Conservation (phyloP, 2,888 invertebrate species). For the Habrosyne pyritoides region DNA sequence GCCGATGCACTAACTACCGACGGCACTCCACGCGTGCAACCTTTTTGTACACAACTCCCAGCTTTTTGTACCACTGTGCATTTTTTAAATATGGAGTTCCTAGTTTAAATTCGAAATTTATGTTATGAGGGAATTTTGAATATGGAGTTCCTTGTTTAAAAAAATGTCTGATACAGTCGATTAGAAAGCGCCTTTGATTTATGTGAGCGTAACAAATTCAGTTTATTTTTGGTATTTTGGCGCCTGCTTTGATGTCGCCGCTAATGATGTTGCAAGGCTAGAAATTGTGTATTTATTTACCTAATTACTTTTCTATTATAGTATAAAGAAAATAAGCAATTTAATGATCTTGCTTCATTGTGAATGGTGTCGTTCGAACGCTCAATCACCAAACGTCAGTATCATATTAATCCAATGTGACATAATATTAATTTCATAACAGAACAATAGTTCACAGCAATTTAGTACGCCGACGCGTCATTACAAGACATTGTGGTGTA, state of each 20-base stretch:
- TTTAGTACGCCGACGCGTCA: conserved; percentile 45
- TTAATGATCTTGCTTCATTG: background rate
- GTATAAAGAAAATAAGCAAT: background rate
- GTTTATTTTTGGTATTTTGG: conserved; percentile 55
- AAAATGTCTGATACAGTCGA: conserved; percentile 29
- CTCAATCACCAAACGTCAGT: conserved; percentile 1
- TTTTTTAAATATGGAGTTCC: conserved; percentile 35
- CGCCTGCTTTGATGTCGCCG: conserved; percentile 60
- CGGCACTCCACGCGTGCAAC: conserved; percentile 72
- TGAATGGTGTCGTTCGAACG: background rate
- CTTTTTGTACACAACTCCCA: conserved; percentile 50
- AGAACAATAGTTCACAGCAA: conserved; percentile 15
- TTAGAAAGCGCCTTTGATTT: conserved; percentile 74
- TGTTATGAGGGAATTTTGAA: conserved; percentile 22
- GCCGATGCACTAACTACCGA: conserved; percentile 71
- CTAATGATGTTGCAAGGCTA: conserved; percentile 34
- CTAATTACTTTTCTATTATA: background rate
- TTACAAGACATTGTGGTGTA: conserved; percentile 53
- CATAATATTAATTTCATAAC: conserved; percentile 3
- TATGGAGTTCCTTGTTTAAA: conserved; percentile 29
- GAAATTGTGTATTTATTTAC: background rate
- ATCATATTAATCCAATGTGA: conserved; percentile 1
- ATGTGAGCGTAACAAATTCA: conserved; percentile 41
- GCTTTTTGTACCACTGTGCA: conserved; percentile 47
- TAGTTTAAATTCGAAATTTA: conserved; percentile 42